A percentile compares a stretch with the other conserved stretches of the same genome.
phyloP scores from a whole-genome alignment of 37 sponge, comb jelly and placozoan species.

The Beroe ovata region DNA sequence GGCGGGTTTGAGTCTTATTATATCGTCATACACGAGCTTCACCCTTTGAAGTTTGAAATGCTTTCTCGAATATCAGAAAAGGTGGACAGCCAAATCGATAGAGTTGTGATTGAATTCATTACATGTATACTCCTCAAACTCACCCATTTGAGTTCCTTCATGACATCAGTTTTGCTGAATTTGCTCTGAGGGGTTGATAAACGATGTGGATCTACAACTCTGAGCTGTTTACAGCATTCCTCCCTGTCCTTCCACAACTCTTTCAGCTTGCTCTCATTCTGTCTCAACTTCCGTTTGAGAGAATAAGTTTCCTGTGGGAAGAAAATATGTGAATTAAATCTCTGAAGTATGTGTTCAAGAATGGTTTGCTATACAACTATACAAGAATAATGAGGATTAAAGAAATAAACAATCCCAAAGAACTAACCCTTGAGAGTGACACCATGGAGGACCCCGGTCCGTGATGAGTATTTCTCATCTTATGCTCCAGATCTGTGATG shows the following conservation, averaged over 20 bases:
- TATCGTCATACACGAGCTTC: too few relatives aligned
- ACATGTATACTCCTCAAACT: background rate
- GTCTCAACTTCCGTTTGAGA: conserved; percentile 34
- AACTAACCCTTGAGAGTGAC: conserved; percentile 61
- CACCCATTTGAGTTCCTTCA: conserved; percentile 66
- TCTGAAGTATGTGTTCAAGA: too few relatives aligned
- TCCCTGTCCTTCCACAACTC: conserved; percentile 48
- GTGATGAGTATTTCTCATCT: conserved; percentile 59
- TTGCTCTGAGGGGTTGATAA: conserved; percentile 20
- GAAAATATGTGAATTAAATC: too few relatives aligned
- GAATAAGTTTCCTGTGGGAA: conserved; percentile 49
- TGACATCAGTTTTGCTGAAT: conserved; percentile 48
- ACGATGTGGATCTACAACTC: conserved; percentile 43
- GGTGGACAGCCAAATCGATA: too few relatives aligned
- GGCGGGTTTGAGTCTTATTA: too few relatives aligned
- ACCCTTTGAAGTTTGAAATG: too few relatives aligned
- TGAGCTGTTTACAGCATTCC: conserved; percentile 18
- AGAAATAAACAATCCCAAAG: too few relatives aligned
- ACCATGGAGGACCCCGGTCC: conserved; percentile 59
- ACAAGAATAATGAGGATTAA: too few relatives aligned
- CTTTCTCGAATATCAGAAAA: too few relatives aligned
- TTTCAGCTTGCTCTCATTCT: conserved; percentile 31
- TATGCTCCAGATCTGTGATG: conserved; percentile 10
- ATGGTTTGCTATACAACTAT: too few relatives aligned
- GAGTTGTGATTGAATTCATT: too few relatives aligned